phyloP scores from a whole-genome alignment of 2,888 invertebrate species.

The Nycteola revayana region DNA sequence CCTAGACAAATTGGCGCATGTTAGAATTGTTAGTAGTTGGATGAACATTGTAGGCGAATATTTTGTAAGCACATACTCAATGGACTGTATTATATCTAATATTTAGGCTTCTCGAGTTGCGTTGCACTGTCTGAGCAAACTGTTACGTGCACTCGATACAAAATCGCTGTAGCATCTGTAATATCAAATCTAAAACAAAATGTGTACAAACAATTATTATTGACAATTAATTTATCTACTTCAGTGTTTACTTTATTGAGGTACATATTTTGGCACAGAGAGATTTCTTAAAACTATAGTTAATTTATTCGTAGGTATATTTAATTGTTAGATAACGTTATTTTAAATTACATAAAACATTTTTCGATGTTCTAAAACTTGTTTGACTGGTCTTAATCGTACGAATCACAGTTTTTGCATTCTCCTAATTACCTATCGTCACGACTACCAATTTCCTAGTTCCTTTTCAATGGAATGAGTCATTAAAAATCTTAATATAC shows the following conservation, averaged over 20 bases:
- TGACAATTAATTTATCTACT: constrained; percentile 74
- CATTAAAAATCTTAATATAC: constrained; percentile 53
- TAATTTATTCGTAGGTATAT: constrained; percentile 73
- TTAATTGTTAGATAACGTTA: constrained; percentile 62
- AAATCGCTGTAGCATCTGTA: constrained; percentile 22
- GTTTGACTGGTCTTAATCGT: constrained; percentile 81
- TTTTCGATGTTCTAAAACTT: constrained; percentile 81
- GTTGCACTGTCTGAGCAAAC: constrained; percentile 9
- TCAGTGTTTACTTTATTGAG: constrained; percentile 84
- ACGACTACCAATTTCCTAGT: constrained; percentile 69
- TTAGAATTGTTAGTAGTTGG: constrained; percentile 5
- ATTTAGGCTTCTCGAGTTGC: constrained; percentile 20
- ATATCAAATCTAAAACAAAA: constrained; percentile 54
- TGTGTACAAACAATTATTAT: constrained; percentile 61
- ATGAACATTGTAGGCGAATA: constrained; percentile 32
- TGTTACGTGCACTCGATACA: constrained; percentile 11
- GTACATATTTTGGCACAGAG: constrained; percentile 92
- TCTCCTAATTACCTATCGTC: constrained; percentile 76
- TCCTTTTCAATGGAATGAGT: constrained; percentile 71
- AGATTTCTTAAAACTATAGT: constrained; percentile 82
- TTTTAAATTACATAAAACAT: constrained; percentile 71
- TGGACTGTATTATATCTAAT: constrained; percentile 14
- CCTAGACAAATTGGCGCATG: constrained; percentile 10
- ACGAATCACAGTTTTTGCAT: constrained; percentile 81
- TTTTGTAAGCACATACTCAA: constrained; percentile 20